These are phyloP conservation scores for Meles meles DNA, from an alignment of 2,113 vertebrate species.

Conservation along the genomic window DNA sequence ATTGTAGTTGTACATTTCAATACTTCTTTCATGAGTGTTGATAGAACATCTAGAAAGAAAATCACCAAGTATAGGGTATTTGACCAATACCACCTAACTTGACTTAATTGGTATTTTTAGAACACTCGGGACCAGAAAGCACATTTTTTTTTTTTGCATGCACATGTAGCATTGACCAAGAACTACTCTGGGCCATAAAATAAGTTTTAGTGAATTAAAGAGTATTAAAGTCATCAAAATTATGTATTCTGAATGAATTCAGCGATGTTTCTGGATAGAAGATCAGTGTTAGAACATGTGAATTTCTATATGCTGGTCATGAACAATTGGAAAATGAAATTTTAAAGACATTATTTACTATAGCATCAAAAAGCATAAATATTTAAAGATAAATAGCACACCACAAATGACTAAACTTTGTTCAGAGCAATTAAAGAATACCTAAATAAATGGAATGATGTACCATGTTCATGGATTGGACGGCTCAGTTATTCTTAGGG, in stretches of 20 bases:
- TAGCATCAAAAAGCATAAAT: neutral
- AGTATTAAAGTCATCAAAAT: constrained; percentile 2
- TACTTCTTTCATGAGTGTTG: neutral
- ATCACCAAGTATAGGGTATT: neutral
- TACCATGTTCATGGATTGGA: neutral
- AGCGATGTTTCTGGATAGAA: neutral
- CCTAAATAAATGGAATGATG: neutral
- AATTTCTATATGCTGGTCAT: neutral
- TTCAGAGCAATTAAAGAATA: neutral
- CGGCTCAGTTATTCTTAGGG: neutral
- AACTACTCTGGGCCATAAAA: neutral
- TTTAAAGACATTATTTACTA: neutral
- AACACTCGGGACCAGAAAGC: neutral
- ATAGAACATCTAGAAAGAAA: neutral
- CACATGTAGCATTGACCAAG: neutral
- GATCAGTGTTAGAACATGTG: neutral
- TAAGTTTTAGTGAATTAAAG: neutral
- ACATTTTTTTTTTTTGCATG: neutral
- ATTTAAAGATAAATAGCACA: neutral
- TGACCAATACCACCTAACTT: neutral
- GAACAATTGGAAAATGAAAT: neutral
- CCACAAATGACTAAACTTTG: neutral
- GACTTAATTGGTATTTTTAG: neutral
- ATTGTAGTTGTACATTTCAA: neutral
- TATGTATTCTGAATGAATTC: neutral